Percentiles rank a stretch among this genome's conserved stretches.
Conservation (phyloP, 2,797 vertebrate species). For the Meriones psammophilus region DNA sequence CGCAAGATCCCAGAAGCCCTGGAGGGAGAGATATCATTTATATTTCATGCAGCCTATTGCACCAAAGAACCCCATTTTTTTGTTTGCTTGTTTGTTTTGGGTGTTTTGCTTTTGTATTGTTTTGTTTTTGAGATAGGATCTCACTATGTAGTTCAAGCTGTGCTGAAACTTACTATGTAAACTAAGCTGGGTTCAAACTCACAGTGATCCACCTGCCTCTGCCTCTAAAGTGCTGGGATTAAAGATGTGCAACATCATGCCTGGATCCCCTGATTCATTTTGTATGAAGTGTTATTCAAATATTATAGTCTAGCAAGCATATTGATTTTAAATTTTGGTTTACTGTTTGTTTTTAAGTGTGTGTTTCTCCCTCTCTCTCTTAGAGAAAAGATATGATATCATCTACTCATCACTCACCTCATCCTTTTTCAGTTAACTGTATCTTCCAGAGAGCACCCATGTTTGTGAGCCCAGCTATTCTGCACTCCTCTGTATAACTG, state of each 20-base stretch:
- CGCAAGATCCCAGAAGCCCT: not conserved
- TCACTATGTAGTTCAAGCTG: not conserved
- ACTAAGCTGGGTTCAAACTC: not conserved
- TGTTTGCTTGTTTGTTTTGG: not conserved
- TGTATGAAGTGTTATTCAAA: not conserved
- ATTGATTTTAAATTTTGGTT: constrained; percentile 7
- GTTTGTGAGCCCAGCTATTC: not conserved
- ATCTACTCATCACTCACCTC: not conserved
- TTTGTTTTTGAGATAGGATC: not conserved
- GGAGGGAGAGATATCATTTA: not conserved
- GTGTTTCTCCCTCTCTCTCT: not conserved
- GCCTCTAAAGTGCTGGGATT: not conserved
- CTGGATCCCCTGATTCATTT: not conserved
- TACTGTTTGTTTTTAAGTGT: not conserved
- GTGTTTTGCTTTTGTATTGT: not conserved
- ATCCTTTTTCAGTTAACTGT: not conserved
- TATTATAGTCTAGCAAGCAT: constrained; percentile 3
- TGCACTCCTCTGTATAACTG: not conserved
- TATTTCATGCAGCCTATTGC: not conserved
- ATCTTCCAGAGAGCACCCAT: not conserved
- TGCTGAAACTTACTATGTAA: not conserved
- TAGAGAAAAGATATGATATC: not conserved
- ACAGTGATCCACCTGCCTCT: not conserved
- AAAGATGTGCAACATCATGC: not conserved
- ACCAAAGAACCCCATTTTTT: not conserved